Evolutionary conservation across 2,888 invertebrate genomes (phyloP).

Genomic region (Serripes groenlandicus): DNA sequence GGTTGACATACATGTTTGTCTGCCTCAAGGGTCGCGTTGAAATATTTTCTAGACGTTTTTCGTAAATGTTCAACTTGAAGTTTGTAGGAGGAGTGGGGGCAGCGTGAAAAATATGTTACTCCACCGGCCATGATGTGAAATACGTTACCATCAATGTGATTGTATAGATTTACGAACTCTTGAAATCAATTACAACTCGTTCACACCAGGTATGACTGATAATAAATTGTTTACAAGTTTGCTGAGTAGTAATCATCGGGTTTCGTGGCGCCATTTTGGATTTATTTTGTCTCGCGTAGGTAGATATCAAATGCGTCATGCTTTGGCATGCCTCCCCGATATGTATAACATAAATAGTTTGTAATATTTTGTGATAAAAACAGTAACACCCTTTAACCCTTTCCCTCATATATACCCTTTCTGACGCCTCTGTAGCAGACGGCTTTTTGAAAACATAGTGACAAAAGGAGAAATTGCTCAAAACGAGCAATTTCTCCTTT

Average conservation of each 20-base stretch:
- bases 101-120: conserved; percentile 55
- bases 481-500: background rate
- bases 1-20: conserved; percentile 65
- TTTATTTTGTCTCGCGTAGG: conserved; percentile 38
- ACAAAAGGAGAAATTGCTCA: too few relatives aligned
- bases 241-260: conserved; percentile 40
- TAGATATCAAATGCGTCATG: conserved; percentile 6
- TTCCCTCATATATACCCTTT: too few relatives aligned
- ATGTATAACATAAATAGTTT: too few relatives aligned
- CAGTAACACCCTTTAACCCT: too few relatives aligned
- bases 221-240: conserved; percentile 66
- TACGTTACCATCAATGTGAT: conserved; percentile 14
- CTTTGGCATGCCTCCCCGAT: too few relatives aligned
- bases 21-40: conserved; percentile 43
- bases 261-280: conserved; percentile 57
- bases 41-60: conserved; percentile 22
- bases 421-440: too few relatives aligned
- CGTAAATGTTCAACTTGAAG: conserved; percentile 39
- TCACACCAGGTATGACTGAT: conserved; percentile 61
- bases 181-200: conserved; percentile 66
- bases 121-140: conserved; percentile 22
- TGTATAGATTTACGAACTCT: conserved; percentile 64
- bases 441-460: background rate
- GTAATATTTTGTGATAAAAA: too few relatives aligned
- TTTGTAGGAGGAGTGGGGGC: conserved; percentile 17